A percentile compares a stretch with the other conserved stretches of the same genome.
Evolutionary conservation across 2,888 invertebrate species (phyloP).

Genomic region (Eulithis testata): DNA sequence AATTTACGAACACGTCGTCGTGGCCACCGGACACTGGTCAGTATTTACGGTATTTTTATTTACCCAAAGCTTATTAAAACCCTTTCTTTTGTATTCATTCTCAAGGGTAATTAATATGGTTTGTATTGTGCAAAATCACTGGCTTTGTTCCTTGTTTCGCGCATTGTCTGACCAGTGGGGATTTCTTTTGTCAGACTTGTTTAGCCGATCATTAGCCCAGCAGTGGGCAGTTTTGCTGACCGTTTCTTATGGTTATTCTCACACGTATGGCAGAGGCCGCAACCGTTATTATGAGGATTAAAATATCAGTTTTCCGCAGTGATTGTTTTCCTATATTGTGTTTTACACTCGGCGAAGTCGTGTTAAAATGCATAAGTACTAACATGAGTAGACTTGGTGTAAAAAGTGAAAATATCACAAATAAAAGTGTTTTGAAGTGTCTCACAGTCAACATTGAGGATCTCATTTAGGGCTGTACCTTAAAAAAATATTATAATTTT

Average conservation of each 20-base stretch:
- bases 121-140: constrained; percentile 74
- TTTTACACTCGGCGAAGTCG: too few species aligned
- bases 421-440: too few species aligned
- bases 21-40: constrained; percentile 72
- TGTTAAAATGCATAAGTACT: too few species aligned
- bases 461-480: too few species aligned
- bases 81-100: constrained; percentile 70
- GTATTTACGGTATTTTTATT: constrained; percentile 74
- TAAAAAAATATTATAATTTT: background rate
- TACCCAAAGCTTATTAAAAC: constrained; percentile 82
- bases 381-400: too few species aligned
- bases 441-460: too few species aligned
- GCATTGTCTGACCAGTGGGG: constrained; percentile 61
- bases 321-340: background rate
- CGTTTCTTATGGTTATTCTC: constrained; percentile 66
- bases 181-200: constrained; percentile 71
- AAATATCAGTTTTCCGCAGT: background rate
- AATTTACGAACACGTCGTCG: constrained; percentile 54
- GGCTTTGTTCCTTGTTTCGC: constrained; percentile 71
- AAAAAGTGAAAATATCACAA: too few species aligned
- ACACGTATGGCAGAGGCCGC: constrained; percentile 55
- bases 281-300: constrained; percentile 58
- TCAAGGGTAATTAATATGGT: constrained; percentile 81
- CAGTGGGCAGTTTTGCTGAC: constrained; percentile 79
- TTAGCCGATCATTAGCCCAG: constrained; percentile 77